Evolutionary conservation across 2,113 vertebrate species (phyloP), one percentile per base, ranked within the genome.

Genomic region (Atractosteus spatula): DNA sequence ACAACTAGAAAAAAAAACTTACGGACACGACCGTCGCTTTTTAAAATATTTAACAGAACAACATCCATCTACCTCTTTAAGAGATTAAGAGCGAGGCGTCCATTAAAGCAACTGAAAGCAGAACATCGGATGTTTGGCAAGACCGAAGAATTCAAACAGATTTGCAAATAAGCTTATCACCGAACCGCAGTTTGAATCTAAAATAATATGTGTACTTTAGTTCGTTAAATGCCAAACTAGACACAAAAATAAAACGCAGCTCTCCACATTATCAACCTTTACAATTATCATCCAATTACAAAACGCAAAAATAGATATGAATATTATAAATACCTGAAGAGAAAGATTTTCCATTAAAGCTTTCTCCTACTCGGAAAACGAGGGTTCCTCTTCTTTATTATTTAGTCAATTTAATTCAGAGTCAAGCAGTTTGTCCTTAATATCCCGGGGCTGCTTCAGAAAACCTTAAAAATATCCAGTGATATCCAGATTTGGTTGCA

Each of bases 401-500:
- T 29, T 13, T n/a, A 76, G 55, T 43, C 76, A 87, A 79, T 85
- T 87, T 70, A 57, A 78, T n/a, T 81, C 69, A 74, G 68, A 78
- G 77, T 74, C 77, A 86, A 78, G 77, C 72, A 85, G 79, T 86
- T 87, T 68, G 55, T 73, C 72, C 72, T 77, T 76, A 75, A 87
- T 72, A 85, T 88, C 81, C 87, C 82, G 82, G 76, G 74, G 84
- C 64, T 79, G 72, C 74, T 79, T 76, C 78, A 56, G 74, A 55
- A 77, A 71, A 51, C 45, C 71, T 71, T 75, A 74, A 59, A 79
- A 74, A 82, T 80, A 79, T 84, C 85, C 86, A 77, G 78, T 79
- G 74, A 81, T 62, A 83, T 89, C 86, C 89, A 86, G 86, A 84
- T 86, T 70, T 51, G 68, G 68, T 47, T 16, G 66, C 41, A 76